Evolutionary conservation across 2,113 vertebrate genomes (phyloP).

Genomic region (Myocastor coypus): DNA sequence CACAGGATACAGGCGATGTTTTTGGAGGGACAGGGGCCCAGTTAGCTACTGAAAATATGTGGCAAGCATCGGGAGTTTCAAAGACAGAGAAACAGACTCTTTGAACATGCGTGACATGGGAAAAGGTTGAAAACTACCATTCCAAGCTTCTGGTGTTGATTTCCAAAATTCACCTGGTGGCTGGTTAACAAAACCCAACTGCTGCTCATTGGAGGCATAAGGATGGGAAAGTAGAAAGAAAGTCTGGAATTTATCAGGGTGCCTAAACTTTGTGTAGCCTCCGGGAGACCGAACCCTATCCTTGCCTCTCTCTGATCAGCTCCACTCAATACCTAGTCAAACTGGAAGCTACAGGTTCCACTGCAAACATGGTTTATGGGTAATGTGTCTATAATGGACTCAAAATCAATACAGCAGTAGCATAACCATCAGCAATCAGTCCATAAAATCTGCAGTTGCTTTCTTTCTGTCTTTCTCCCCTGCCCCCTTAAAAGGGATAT

Average conservation of each 20-base stretch:
- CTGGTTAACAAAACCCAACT: conserved; percentile 65
- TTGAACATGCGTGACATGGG: conserved; percentile 78
- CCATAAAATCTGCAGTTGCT: conserved; percentile 87
- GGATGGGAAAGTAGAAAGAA: conserved; percentile 64
- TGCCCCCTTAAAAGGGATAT: conserved; percentile 39
- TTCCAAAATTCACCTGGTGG: conserved; percentile 82
- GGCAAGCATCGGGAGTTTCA: conserved; percentile 31
- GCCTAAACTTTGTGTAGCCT: conserved; percentile 60
- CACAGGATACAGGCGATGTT: too few relatives aligned
- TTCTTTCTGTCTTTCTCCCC: conserved; percentile 56
- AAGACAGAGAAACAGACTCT: conserved; percentile 80
- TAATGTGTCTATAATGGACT: conserved; percentile 86
- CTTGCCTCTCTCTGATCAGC: conserved; percentile 58
- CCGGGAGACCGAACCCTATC: conserved; percentile 78
- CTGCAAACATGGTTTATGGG: conserved; percentile 81
- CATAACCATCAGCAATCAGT: conserved; percentile 86
- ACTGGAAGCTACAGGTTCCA: conserved; percentile 62
- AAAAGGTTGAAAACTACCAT: conserved; percentile 79
- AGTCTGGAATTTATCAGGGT: conserved; percentile 56
- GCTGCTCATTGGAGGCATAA: conserved; percentile 53
- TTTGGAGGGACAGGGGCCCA: background rate
- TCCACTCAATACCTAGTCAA: conserved; percentile 59
- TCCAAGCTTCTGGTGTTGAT: conserved; percentile 83
- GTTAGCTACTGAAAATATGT: background rate
- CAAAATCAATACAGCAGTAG: conserved; percentile 81